Percentiles rank a stretch among this genome's conserved stretches.
Evolutionary conservation across 2,113 vertebrate species (phyloP).

Genomic region (Hymenochirus boettgeri): DNA sequence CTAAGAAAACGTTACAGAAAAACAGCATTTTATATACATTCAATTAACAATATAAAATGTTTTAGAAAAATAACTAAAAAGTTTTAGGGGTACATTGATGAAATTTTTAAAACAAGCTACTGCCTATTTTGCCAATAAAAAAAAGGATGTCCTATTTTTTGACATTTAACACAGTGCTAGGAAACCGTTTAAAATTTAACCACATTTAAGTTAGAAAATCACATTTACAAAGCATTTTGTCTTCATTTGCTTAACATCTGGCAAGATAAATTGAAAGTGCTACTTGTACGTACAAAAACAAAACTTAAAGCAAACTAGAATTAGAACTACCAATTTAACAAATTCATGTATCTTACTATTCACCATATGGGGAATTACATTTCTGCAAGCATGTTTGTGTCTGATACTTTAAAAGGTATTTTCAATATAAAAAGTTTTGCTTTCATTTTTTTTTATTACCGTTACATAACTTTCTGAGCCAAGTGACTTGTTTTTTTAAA

Average conservation of each 20-base stretch:
- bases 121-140: too few relatives aligned
- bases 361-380: constrained; percentile 14
- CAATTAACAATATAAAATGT: too few relatives aligned
- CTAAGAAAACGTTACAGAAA: too few relatives aligned
- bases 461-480: too few relatives aligned
- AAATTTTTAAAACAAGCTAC: too few relatives aligned
- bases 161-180: neutral
- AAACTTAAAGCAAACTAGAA: constrained; percentile 1
- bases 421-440: neutral
- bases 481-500: too few relatives aligned
- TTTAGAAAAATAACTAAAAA: too few relatives aligned
- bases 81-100: too few relatives aligned
- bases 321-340: constrained; percentile 18
- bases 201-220: constrained; percentile 12
- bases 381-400: neutral
- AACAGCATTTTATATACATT: too few relatives aligned
- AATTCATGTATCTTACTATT: constrained; percentile 12
- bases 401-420: too few relatives aligned
- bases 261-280: constrained; percentile 23
- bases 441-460: too few relatives aligned
- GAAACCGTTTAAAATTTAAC: constrained; percentile 5
- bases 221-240: constrained; percentile 28
- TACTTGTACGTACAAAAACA: constrained; percentile 22
- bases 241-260: constrained; percentile 36
- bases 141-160: too few relatives aligned